Evolutionary conservation across 1,140 invertebrate genomes (phyloP).

Genomic region (Drosophila guanche): DNA sequence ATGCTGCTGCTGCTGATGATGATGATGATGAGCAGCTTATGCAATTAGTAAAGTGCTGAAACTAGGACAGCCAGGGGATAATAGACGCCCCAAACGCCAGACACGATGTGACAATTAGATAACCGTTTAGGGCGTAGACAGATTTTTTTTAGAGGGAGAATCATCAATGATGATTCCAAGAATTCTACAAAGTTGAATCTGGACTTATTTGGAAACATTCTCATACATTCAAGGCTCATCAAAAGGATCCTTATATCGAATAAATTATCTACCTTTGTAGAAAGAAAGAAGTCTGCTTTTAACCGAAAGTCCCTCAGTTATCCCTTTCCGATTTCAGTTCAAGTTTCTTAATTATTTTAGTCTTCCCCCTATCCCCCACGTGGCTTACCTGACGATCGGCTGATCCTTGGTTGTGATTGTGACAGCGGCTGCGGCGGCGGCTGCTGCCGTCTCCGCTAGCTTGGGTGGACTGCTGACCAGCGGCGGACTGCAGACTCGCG

Average conservation of each 20-base stretch:
- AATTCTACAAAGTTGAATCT: too few species aligned
- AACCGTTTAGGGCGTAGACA: not conserved
- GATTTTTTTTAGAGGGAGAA: too few species aligned
- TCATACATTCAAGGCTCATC: too few species aligned
- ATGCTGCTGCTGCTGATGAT: not conserved
- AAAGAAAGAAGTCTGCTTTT: too few species aligned
- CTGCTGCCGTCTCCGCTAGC: slow-evolving; percentile 57
- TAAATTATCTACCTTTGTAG: too few species aligned
- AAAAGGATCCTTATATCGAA: too few species aligned
- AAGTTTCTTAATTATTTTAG: too few species aligned
- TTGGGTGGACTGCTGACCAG: slow-evolving; percentile 78
- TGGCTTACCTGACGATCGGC: slow-evolving; percentile 35
- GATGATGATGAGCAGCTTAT: slow-evolving; percentile 41
- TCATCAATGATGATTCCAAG: too few species aligned
- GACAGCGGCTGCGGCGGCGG: slow-evolving; percentile 43
- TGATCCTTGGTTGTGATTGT: slow-evolving; percentile 28
- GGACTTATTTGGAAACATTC: too few species aligned
- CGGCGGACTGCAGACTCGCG: slow-evolving; percentile 74
- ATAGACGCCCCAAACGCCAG: slow-evolving; percentile 1
- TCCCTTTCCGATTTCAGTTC: too few species aligned
- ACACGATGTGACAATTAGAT: slow-evolving; percentile 38
- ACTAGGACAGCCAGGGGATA: slow-evolving; percentile 23
- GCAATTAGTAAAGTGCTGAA: slow-evolving; percentile 62
- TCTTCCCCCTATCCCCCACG: too few species aligned
- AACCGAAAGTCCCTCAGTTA: too few species aligned